Evolutionary conservation across 2,888 invertebrate species (phyloP), one percentile per base, ranked within the genome.

Genomic region (Drosophila aldrichi): DNA sequence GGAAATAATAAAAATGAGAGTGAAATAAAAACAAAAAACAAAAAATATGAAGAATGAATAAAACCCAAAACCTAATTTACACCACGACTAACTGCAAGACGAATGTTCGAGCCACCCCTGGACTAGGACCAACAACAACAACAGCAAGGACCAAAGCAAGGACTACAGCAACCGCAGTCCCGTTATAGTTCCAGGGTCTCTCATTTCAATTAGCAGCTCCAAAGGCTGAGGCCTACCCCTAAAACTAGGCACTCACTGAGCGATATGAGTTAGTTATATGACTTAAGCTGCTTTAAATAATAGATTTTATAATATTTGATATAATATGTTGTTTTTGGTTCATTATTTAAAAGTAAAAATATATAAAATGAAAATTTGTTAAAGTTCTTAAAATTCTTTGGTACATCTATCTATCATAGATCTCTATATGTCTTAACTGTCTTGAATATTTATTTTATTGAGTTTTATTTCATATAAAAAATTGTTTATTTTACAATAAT

Each of bases 151-250:
- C 22, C 25, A 25, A 25, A 51, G 46, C 38, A 22, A 32, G 61
- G 54, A 64, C 49, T 63, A 56, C 58, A 68, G 70, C 55, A 74
- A 78, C 75, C 79, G 68, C 72, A 76, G 69, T 25, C 62, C 56
- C 43, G 64, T 58, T 69, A n/a, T 56, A 54, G 64, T 61, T 70
- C n/a, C 59, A 52, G 70, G 65, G 77, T 67, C 66, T 74, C 83
- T 81, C 81, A 82, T 87, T 87, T 88, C 87, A 88, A 89, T 88
- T 89, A 89, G 70, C 81, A 77, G 74, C 72, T 70, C 67, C 70
- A 56, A 64, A 69, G n/a, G 67, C 54, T 58, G 56, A 25, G 40
- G 38, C 48, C 77, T 69, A 64, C 71, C 61, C 67, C 65, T 49
- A 48, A 2, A 46, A 20, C 46, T 9, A 34, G 9, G 8, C 36